Percentiles rank a stretch among this genome's conserved stretches.
These are phyloP conservation scores for Cetonia aurata DNA, from an alignment of 2,888 invertebrate genomes.

Conservation along the genomic window DNA sequence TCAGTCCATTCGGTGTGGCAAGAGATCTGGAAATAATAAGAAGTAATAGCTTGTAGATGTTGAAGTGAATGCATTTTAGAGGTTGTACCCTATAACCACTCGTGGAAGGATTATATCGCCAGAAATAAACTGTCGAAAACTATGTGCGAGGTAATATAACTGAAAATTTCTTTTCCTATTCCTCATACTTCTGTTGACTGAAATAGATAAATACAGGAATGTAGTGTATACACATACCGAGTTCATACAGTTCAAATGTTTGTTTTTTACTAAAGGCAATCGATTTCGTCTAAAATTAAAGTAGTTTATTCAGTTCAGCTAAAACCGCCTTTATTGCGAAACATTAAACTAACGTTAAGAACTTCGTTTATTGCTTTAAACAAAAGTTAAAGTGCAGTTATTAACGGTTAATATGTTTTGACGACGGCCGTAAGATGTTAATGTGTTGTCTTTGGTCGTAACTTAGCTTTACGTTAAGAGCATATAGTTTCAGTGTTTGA, in stretches of 20 bases:
- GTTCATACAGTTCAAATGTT: not conserved
- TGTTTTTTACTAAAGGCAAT: not conserved
- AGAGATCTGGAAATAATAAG: conserved; percentile 37
- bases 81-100: too few species aligned
- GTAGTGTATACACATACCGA: not conserved
- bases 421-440: conserved; percentile 7
- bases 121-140: not conserved
- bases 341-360: conserved; percentile 4
- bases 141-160: not conserved
- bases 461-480: conserved; percentile 4
- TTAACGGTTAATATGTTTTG: conserved; percentile 10
- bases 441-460: conserved; percentile 4
- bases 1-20: conserved; percentile 25
- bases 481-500: not conserved
- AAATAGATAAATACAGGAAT: not conserved
- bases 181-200: not conserved
- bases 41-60: conserved; percentile 40
- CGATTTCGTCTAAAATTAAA: too few species aligned
- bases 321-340: too few species aligned
- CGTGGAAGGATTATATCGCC: not conserved
- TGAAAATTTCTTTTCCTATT: conserved; percentile 4
- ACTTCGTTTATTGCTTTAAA: not conserved
- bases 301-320: too few species aligned
- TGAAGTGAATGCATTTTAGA: conserved; percentile 31
- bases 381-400: conserved; percentile 19